A percentile compares a stretch with the other conserved stretches of the same genome.
Evolutionary conservation across 2,888 invertebrate genomes (phyloP).

Genomic region (Noctua comes): DNA sequence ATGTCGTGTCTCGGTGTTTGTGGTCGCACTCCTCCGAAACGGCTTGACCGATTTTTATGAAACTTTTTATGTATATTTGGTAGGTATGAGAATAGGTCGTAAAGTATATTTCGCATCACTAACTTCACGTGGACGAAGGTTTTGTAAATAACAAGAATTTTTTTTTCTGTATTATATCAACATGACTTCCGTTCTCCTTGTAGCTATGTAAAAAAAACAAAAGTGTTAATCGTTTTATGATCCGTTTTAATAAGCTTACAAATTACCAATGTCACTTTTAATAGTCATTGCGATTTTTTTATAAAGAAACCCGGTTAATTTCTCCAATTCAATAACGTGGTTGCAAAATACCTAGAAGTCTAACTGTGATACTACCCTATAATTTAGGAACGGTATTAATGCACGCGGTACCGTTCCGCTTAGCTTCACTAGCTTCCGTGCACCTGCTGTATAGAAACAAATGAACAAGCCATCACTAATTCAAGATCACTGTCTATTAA

Average conservation of each 20-base stretch:
- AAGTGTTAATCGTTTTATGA: neutral
- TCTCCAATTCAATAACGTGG: neutral
- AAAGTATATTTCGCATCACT: too few species aligned
- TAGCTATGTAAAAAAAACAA: neutral
- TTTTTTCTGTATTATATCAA: neutral
- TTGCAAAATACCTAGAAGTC: neutral
- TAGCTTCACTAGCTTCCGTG: constrained; percentile 16
- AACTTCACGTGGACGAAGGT: too few species aligned
- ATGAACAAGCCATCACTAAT: constrained; percentile 5
- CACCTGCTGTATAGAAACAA: constrained; percentile 27
- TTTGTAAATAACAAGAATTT: too few species aligned
- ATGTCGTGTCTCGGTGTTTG: too few species aligned
- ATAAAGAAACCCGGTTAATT: neutral
- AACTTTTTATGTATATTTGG: too few species aligned
- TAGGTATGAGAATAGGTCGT: too few species aligned
- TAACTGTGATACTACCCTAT: constrained; percentile 14
- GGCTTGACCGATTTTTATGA: too few species aligned
- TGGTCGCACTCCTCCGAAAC: too few species aligned
- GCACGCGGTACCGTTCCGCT: constrained; percentile 30
- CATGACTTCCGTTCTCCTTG: neutral
- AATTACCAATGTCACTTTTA: neutral
- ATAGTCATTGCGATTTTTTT: neutral
- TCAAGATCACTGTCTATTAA: constrained; percentile 3
- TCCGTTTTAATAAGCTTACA: neutral
- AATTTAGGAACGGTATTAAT: constrained; percentile 10